Percentiles rank a stretch among this genome's conserved stretches.
Evolutionary conservation across 2,888 invertebrate genomes (phyloP).

Genomic region (Crossocerus cetratus): DNA sequence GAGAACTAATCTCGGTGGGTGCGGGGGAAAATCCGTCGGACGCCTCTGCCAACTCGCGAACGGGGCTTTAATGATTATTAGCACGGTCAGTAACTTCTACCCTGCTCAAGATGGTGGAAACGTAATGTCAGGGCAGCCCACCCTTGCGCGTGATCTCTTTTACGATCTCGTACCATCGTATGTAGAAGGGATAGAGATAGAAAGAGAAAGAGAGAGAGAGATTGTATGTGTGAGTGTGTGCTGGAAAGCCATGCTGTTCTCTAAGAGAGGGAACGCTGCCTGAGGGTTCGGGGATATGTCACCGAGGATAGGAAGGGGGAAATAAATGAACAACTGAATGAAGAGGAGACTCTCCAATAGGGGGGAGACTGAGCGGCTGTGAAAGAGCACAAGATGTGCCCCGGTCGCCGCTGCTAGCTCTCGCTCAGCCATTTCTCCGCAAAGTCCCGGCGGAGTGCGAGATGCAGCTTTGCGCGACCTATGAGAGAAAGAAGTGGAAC

Average conservation of each 20-base stretch:
- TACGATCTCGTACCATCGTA: conserved; percentile 60
- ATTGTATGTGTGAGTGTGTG: conserved; percentile 36
- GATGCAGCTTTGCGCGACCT: conserved; percentile 6
- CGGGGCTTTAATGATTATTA: conserved; percentile 16
- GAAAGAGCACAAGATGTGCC: background rate
- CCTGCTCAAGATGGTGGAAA: conserved; percentile 55
- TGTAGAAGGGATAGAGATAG: background rate
- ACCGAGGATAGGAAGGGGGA: conserved; percentile 33
- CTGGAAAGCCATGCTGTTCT: conserved; percentile 71
- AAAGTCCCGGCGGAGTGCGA: conserved; percentile 3
- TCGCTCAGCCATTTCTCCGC: conserved; percentile 3
- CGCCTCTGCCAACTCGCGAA: background rate
- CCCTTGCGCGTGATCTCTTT: conserved; percentile 72
- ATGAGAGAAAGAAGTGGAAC: conserved; percentile 2
- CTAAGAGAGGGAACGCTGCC: conserved; percentile 53
- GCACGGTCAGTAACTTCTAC: conserved; percentile 36
- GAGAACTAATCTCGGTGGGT: background rate
- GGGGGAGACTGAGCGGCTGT: background rate
- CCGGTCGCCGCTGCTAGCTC: background rate
- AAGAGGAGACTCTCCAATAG: conserved; percentile 29
- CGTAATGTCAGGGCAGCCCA: conserved; percentile 72
- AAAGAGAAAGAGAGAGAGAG: conserved; percentile 1
- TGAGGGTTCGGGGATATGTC: conserved; percentile 40
- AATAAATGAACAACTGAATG: conserved; percentile 13
- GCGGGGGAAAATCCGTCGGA: background rate